Evolutionary conservation across 2,888 invertebrate genomes (phyloP).

Genomic region (Xestoiulus laeticollis): DNA sequence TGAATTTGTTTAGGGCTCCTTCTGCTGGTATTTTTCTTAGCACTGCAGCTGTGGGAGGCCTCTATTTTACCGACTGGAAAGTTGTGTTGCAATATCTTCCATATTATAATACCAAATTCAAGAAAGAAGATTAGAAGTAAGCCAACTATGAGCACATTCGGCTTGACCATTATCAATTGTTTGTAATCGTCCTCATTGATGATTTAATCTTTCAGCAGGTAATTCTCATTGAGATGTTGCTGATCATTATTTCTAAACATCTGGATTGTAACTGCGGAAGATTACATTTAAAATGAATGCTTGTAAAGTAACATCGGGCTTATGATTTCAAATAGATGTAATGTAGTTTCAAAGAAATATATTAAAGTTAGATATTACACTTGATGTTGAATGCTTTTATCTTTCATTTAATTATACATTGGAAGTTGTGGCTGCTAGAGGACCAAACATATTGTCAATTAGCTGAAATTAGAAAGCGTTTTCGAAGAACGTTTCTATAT

Average conservation of each 20-base stretch:
- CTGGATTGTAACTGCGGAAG: not conserved
- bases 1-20: constrained; percentile 34
- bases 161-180: too few relatives aligned
- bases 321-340: not conserved
- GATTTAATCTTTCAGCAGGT: not conserved
- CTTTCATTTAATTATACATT: not conserved
- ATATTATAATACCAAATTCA: constrained; percentile 78
- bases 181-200: too few relatives aligned
- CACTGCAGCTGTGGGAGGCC: constrained; percentile 60
- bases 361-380: not conserved
- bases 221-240: not conserved
- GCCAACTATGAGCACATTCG: not conserved
- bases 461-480: too few relatives aligned
- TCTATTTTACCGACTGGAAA: constrained; percentile 83
- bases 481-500: too few relatives aligned
- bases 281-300: not conserved
- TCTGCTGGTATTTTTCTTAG: not conserved
- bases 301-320: not conserved
- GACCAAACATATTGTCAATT: too few relatives aligned
- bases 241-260: not conserved
- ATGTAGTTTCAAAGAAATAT: constrained; percentile 38
- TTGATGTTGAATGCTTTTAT: not conserved
- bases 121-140: constrained; percentile 63
- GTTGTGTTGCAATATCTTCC: constrained; percentile 76
- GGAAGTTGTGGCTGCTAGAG: too few relatives aligned